Base-by-base conservation (phyloP, 2,113 vertebrate genomes). In the Hippocampus barbouri region DNA sequence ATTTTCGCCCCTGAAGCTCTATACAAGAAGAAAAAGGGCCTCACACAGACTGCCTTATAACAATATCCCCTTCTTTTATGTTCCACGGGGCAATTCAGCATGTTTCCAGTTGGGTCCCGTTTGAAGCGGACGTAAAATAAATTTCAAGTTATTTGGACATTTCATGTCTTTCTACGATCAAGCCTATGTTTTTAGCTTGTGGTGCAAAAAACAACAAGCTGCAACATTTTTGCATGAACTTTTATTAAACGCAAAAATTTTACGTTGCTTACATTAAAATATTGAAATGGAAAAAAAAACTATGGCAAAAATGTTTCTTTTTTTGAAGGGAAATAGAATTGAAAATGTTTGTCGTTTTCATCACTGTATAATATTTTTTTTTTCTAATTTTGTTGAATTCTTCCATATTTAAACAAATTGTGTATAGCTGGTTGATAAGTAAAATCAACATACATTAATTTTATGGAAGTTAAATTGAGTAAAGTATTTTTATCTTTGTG, bases 1-100 rank as follows among this genome's bases (percentile, higher is more conserved):
- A 76, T 81, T 85, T 85, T 83, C 21, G 63, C 70, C 78, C n/a
- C 70, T 75, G 78, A 80, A 83, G 75, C 41, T 62, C 41, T 2
- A 8, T 69, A 10, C 54, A 51, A 56, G 79, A 75, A 79, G 72
- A 66, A 66, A 70, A 81, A 80, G 71, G 72, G 67, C 68, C 83
- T 77, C 77, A 83, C 73, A 74, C 70, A 75, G 57, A 80, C 71
- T 70, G 74, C 18, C 38, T 20, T 61, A 59, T 70, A 68, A 66
- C 45, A 66, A 51, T 64, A 76, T 85, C 76, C 71, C 18, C 57
- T 73, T 65, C 81, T 70, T 85, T 83, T 47, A 78, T 72, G 71
- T 66, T 47, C 15, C 14, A 5, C 2, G 18, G n/a, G n/a, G 41
- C 21, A 43, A 64, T 57, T 25, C 23, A 25, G 25, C n/a, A 57